Evolutionary conservation across 2,888 invertebrate genomes (phyloP), one percentile per base, ranked within the genome.

Genomic region (Agonopterix subpropinquella): DNA sequence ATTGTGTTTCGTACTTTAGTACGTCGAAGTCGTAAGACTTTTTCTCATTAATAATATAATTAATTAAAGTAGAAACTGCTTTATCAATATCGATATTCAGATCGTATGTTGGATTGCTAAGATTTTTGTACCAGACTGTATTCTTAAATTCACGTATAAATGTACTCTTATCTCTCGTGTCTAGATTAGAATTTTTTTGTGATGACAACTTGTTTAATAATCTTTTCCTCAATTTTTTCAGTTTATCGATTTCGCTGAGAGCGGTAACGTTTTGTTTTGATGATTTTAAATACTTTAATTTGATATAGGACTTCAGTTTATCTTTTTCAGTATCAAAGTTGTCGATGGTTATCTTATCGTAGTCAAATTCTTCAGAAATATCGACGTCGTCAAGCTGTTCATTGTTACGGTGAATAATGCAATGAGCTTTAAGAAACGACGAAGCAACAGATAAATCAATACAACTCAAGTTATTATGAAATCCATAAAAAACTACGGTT

Each of bases 21-120:
- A 58, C 64, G 41, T 73, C 71, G 52, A 75, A 74, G 1, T 53
- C 54, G 43, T 60, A 75, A 0, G 74, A 72, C 51, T 73, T 75
- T 11, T 28, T 52, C 1, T 74, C 71, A 11, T 55, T 65, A n/a
- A 59, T 51, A 9, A 76, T 71, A 48, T 74, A 73, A 53, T 74
- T 74, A n/a, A 76, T 71, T 39, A 74, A 56, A 43, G 70, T 62
- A 9, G 62, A 51, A 50, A 75, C 64, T 0, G 58, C 62, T 57
- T 67, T 69, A 15, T 74, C 74, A 48, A 74, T 56, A 1, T 64
- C 63, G 44, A 64, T 51, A 45, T 64, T 68, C 3, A 11, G 8
- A 4, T 44, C 43, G 28, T 61, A 41, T 0, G n/a, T 11, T 7
- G 48, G 2, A 42, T 47, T 37, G 45, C 8, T 49, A 3, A 70